Evolutionary conservation across 1,140 invertebrate genomes (phyloP).

Genomic region (Probaryconus sp.): DNA sequence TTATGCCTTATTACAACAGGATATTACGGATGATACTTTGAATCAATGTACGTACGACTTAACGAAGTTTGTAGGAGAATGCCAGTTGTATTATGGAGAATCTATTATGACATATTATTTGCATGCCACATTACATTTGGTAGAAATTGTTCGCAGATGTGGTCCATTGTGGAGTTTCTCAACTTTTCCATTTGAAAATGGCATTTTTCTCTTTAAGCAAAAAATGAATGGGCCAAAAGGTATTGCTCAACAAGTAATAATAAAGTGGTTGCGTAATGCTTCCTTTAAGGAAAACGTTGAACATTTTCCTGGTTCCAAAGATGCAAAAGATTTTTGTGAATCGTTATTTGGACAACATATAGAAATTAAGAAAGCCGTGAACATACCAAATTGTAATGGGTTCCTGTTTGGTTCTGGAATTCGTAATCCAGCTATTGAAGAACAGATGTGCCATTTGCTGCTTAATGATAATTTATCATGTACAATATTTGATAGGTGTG

Average conservation of each 20-base stretch:
- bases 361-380: no score
- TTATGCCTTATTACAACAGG: neutral
- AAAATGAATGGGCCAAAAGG: conserved; percentile 25
- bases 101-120: conserved; percentile 10
- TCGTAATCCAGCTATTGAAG: no score
- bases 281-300: no score
- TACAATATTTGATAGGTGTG: no score
- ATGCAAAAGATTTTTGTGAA: no score
- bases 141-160: neutral
- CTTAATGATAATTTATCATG: no score
- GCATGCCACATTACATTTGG: neutral
- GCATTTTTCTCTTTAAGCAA: conserved; percentile 19
- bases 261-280: no score
- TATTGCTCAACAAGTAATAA: conserved; percentile 28
- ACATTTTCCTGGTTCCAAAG: no score
- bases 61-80: neutral
- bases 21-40: conserved; percentile 2
- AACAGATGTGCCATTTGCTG: no score
- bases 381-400: no score
- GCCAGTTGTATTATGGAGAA: conserved; percentile 10
- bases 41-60: neutral
- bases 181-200: conserved; percentile 9
- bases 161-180: conserved; percentile 8
- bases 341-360: no score
- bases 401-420: no score